A percentile compares a stretch with the other conserved stretches of the same genome.
Conservation (phyloP, 2,888 invertebrate species). For the Sphaerophoria rueppellii region DNA sequence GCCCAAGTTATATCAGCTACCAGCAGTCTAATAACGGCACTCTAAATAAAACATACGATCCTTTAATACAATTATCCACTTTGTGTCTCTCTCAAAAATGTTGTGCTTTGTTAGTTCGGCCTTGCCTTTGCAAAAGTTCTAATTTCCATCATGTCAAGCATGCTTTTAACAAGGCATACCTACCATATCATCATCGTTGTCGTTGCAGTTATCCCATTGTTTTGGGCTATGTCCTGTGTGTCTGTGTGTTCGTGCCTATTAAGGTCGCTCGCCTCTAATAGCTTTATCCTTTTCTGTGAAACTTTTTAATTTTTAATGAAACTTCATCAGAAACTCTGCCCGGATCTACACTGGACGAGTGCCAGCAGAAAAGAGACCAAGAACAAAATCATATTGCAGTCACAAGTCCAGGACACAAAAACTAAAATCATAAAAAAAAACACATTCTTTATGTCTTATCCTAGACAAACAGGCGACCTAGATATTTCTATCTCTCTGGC, state of each 20-base stretch:
- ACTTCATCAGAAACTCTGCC: constrained; percentile 45
- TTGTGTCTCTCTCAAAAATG: not conserved
- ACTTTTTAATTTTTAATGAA: constrained; percentile 68
- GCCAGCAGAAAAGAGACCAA: constrained; percentile 38
- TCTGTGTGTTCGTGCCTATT: not conserved
- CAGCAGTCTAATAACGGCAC: not conserved
- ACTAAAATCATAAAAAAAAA: not conserved
- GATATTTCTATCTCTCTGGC: constrained; percentile 38
- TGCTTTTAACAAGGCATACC: constrained; percentile 19
- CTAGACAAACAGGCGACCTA: constrained; percentile 62
- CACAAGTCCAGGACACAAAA: constrained; percentile 8
- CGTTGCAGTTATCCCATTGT: constrained; percentile 31
- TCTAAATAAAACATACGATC: constrained; percentile 43
- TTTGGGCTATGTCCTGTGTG: not conserved
- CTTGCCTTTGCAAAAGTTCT: not conserved
- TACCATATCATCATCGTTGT: constrained; percentile 29
- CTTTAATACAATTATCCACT: constrained; percentile 46
- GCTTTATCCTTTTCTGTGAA: constrained; percentile 56
- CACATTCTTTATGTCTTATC: constrained; percentile 15
- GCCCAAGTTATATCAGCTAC: constrained; percentile 16
- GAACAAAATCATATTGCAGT: constrained; percentile 48
- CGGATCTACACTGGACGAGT: constrained; percentile 32
- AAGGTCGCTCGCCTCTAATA: constrained; percentile 48
- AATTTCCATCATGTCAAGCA: constrained; percentile 33
- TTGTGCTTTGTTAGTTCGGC: not conserved